phyloP scores from a whole-genome alignment of 2,797 vertebrate genomes.

The Myotis daubentonii region DNA sequence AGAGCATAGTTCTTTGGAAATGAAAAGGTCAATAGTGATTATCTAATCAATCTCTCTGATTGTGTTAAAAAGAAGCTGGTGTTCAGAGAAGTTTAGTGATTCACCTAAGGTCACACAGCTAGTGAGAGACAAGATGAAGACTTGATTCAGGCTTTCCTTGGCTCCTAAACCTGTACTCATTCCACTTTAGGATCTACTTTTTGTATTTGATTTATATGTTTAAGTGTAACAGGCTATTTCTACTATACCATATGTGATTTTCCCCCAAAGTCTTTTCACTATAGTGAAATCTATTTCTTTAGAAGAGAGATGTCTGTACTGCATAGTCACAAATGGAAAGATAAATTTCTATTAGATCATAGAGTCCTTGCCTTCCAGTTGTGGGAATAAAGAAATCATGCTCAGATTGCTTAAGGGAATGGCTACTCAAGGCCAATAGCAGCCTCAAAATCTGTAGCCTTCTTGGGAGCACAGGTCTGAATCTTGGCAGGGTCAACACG shows the following conservation, averaged over 20 bases:
- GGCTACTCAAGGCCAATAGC: neutral
- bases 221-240: constrained; percentile 41
- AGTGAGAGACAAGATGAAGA: neutral
- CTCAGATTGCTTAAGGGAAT: neutral
- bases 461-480: constrained; percentile 46
- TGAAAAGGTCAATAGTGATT: neutral
- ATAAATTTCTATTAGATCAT: neutral
- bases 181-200: neutral
- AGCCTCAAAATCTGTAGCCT: constrained; percentile 20
- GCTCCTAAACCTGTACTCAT: neutral
- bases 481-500: constrained; percentile 69
- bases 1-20: constrained; percentile 17
- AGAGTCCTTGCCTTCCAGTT: neutral
- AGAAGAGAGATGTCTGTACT: neutral
- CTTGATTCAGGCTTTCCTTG: neutral
- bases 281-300: constrained; percentile 38
- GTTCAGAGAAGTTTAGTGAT: neutral
- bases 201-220: constrained; percentile 27
- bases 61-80: constrained; percentile 7
- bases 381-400: neutral
- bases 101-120: neutral
- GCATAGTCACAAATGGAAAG: neutral
- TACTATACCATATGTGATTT: neutral
- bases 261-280: constrained; percentile 36
- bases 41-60: neutral